Percentiles rank a stretch among this genome's conserved stretches.
Evolutionary conservation across 2,888 invertebrate species (phyloP).

Genomic region (Conistra vaccinii): DNA sequence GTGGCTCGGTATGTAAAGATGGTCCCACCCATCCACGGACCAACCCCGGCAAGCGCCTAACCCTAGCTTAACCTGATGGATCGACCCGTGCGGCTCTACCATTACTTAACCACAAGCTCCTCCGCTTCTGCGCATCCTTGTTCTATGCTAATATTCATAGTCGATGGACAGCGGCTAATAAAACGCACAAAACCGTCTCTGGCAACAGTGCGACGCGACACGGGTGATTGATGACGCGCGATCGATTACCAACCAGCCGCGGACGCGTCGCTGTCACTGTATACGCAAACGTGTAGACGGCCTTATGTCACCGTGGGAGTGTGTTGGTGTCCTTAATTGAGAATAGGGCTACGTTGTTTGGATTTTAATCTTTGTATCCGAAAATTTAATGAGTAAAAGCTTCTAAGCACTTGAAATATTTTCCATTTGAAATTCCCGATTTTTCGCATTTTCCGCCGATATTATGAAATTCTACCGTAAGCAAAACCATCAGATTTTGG

Average conservation of each 20-base stretch:
- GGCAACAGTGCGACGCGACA: constrained; percentile 77
- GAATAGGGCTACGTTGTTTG: neutral
- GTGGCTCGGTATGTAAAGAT: too few species aligned
- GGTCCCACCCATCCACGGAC: too few species aligned
- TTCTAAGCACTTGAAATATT: neutral
- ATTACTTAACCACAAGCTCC: too few species aligned
- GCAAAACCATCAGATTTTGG: neutral
- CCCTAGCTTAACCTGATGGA: too few species aligned
- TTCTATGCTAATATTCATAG: constrained; percentile 61
- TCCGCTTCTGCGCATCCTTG: constrained; percentile 3
- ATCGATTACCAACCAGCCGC: constrained; percentile 56
- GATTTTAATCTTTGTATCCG: neutral
- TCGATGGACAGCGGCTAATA: constrained; percentile 73
- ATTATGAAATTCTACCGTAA: too few species aligned
- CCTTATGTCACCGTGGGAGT: constrained; percentile 56
- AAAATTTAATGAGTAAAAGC: neutral
- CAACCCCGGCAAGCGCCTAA: too few species aligned
- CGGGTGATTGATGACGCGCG: constrained; percentile 56
- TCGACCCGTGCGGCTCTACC: too few species aligned
- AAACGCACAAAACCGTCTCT: constrained; percentile 76
- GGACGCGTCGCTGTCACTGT: constrained; percentile 49
- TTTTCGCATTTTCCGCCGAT: neutral
- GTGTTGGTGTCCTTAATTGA: constrained; percentile 23
- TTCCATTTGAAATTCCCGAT: neutral
- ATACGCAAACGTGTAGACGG: constrained; percentile 58